Base-by-base conservation (phyloP, 2,113 vertebrate species). In the Thamnaconus septentrionalis region DNA sequence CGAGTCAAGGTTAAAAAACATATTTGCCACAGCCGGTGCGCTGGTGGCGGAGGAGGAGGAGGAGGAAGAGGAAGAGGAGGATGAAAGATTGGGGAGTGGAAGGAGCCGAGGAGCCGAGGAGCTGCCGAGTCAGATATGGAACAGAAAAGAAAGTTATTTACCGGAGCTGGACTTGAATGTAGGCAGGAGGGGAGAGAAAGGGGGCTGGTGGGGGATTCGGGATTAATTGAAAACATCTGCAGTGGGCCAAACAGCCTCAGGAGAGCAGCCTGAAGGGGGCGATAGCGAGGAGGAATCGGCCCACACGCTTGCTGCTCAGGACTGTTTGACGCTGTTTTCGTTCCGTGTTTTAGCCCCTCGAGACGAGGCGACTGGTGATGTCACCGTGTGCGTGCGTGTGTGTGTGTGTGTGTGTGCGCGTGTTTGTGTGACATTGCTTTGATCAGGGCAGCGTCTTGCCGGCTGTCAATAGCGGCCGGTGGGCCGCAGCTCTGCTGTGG, bases 1-100 rank as follows among this genome's bases (percentile, higher is more conserved):
- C 71, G 83, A 96, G 92, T 94, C 93, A 98, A 97, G 94, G 94
- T 93, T 94, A 94, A 94, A 95, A 94, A 94, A 91, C 84, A 91
- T 89, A 88, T 93, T 91, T 73, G 56, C 18, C 18, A 31, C 65
- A 55, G 69, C 89, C 77, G 62, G 82, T 61, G 75, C 53, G 60
- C 62, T n/a, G 41, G 61, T 44, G 52, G 76, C 81, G 78, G 85
- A 83, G 3, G 53, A 72, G 63, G 67, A 80, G 59, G 66, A 52
- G 69, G 69, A 68, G 56, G 55, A 11, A 7, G 2, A 6, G 11
- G 61, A 48, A 58, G 53, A 53, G 59, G 69, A 59, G 62, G 49
- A 56, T 9, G 43, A 45, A 4, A 41, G 71, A 58, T 59, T 59
- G 59, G 57, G 57, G 50, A 49, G 10, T n/a, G 60, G 48, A 48